These are phyloP conservation scores for Anthoscopus minutus DNA, from an alignment of 2,113 vertebrate genomes.

Conservation along the genomic window DNA sequence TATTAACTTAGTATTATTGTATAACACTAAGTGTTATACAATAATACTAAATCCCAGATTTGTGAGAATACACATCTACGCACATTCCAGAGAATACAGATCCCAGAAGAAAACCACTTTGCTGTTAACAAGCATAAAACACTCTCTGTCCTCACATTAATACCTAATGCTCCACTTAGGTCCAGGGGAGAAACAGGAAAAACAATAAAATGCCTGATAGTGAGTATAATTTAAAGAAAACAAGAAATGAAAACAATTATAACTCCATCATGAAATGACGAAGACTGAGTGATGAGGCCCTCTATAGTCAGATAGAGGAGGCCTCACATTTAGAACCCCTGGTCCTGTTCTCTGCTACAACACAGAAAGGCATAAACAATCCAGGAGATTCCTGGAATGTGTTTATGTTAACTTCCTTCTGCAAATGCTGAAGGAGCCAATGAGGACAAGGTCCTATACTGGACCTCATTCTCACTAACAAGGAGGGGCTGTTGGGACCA, in stretches of 20 bases:
- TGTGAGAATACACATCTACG: not conserved
- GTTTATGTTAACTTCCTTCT: not conserved
- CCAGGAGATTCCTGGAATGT: not conserved
- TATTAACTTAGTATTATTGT: too few relatives aligned
- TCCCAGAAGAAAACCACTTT: not conserved
- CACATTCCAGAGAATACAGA: not conserved
- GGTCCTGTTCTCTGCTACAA: not conserved
- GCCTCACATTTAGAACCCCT: not conserved
- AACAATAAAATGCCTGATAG: not conserved
- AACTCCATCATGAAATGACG: not conserved
- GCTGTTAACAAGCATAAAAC: not conserved
- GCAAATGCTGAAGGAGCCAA: not conserved
- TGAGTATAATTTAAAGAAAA: not conserved
- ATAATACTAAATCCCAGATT: not conserved
- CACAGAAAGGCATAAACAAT: not conserved
- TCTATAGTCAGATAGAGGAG: not conserved
- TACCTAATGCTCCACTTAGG: not conserved
- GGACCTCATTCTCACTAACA: not conserved
- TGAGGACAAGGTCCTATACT: not conserved
- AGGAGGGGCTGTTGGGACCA: rapidly evolving
- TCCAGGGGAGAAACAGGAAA: not conserved
- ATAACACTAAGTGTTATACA: not conserved
- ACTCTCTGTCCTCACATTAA: not conserved
- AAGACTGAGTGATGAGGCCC: not conserved
- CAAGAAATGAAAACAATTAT: not conserved